phyloP scores from a whole-genome alignment of 2,888 invertebrate genomes.

The Synergus laeviventris region DNA sequence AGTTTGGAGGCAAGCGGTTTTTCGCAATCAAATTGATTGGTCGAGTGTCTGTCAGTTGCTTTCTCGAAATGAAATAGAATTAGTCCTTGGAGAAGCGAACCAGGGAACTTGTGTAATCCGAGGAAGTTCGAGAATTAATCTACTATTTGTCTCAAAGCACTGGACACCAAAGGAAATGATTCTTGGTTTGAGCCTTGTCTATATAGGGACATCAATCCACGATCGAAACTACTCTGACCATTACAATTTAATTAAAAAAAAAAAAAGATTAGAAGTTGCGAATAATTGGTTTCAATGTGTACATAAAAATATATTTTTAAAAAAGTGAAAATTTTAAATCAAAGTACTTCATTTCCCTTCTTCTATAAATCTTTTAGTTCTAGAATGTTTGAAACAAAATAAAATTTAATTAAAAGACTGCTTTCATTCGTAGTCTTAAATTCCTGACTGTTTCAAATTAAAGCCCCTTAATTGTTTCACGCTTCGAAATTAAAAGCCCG shows the following conservation, averaged over 20 bases:
- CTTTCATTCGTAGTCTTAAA: not conserved
- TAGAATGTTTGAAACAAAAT: not conserved
- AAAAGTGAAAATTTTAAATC: no score
- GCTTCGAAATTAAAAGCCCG: not conserved
- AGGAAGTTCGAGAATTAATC: conserved; percentile 18
- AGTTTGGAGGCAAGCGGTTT: conserved; percentile 23
- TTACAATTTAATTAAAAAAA: not conserved
- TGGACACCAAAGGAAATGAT: not conserved
- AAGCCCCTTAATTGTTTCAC: not conserved
- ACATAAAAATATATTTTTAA: no score
- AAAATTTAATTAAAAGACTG: not conserved
- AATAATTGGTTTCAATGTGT: no score
- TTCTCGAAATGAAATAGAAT: conserved; percentile 5
- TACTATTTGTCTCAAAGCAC: not conserved
- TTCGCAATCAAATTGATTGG: conserved; percentile 18
- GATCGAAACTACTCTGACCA: not conserved
- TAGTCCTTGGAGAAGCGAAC: not conserved
- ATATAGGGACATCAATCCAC: not conserved
- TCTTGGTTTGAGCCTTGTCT: not conserved
- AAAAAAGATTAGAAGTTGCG: no score
- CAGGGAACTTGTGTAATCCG: not conserved
- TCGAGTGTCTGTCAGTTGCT: not conserved
- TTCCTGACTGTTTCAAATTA: not conserved
- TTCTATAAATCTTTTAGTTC: not conserved
- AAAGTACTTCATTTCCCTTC: not conserved